Conservation (phyloP, 1,140 invertebrate species). For the Dryas iulia region DNA sequence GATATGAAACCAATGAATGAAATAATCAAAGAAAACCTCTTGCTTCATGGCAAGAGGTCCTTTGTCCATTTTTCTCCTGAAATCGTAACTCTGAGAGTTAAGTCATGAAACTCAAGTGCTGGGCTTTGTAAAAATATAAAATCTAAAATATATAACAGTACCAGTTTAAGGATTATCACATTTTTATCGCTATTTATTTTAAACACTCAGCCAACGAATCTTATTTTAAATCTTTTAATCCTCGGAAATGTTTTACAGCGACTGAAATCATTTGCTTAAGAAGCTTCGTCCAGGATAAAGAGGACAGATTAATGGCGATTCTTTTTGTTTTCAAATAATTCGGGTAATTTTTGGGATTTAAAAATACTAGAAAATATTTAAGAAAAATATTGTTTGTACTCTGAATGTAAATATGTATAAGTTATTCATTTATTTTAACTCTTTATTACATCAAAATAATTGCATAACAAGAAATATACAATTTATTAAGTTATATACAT, state of each 20-base stretch:
- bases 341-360: not conserved
- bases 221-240: slow-evolving; percentile 1
- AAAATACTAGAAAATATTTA: not conserved
- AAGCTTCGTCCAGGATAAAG: not conserved
- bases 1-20: too few relatives aligned
- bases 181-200: not conserved
- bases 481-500: too few relatives aligned
- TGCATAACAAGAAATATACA: too few relatives aligned
- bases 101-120: too few relatives aligned
- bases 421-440: too few relatives aligned
- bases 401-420: not conserved
- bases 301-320: not conserved
- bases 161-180: not conserved
- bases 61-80: too few relatives aligned
- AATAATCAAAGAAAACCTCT: too few relatives aligned
- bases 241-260: not conserved
- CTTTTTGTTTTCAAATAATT: not conserved
- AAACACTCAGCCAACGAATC: not conserved
- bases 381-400: not conserved
- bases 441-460: too few relatives aligned
- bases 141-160: not conserved
- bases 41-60: too few relatives aligned
- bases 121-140: too few relatives aligned
- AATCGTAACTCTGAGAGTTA: too few relatives aligned
- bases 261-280: not conserved